These are phyloP conservation scores for Trichomalopsis sarcophagae DNA, from an alignment of 1,140 invertebrate genomes.

Conservation along the genomic window DNA sequence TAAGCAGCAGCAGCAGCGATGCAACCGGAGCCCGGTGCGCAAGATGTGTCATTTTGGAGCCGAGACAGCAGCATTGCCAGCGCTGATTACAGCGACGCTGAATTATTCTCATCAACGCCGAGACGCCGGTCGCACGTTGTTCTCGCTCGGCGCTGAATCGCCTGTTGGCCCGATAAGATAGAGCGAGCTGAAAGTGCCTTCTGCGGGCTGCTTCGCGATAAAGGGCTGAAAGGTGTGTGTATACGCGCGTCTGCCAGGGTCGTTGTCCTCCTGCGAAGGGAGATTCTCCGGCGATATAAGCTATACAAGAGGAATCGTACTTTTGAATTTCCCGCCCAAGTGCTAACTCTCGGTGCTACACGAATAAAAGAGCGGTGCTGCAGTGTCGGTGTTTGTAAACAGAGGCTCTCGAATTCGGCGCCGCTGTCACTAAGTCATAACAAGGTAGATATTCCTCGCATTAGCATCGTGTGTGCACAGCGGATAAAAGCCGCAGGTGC, in stretches of 20 bases:
- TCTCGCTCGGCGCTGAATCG: not conserved
- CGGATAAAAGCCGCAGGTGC: too few relatives aligned
- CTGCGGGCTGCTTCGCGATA: too few relatives aligned
- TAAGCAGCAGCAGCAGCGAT: too few relatives aligned
- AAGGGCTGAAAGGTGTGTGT: not conserved
- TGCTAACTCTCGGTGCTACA: not conserved
- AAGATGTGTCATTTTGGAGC: not conserved
- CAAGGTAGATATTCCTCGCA: not conserved
- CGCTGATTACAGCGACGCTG: not conserved
- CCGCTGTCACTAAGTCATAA: not conserved
- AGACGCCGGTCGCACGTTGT: not conserved
- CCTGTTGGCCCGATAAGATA: not conserved
- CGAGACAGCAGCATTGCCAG: not conserved
- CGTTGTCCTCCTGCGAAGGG: not conserved
- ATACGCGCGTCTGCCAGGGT: not conserved
- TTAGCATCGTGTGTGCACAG: not conserved
- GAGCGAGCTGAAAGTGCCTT: not conserved
- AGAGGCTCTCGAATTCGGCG: not conserved
- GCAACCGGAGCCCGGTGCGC: too few relatives aligned
- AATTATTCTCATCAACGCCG: conserved; percentile 1
- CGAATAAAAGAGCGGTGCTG: not conserved
- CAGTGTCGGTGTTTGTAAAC: not conserved
- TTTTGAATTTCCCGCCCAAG: not conserved
- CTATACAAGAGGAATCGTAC: not conserved
- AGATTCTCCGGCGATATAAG: not conserved